phyloP scores from a whole-genome alignment of 2,888 invertebrate species.

The Leptinotarsa tumamoca region DNA sequence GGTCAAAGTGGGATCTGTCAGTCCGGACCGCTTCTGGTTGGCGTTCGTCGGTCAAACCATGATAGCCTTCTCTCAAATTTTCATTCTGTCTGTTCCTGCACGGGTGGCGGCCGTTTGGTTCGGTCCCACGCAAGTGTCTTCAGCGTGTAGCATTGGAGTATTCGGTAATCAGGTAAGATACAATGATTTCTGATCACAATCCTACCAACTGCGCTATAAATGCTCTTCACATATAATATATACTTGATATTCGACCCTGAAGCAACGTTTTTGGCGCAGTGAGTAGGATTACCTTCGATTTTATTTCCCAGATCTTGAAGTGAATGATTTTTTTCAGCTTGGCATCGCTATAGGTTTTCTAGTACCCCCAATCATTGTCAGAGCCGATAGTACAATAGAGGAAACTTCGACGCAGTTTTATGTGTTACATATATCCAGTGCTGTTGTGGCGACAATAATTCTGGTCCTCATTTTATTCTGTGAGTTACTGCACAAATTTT shows the following conservation, averaged over 20 bases:
- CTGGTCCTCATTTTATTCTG: conserved; percentile 86
- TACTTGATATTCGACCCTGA: not conserved
- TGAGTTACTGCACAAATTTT: conserved; percentile 72
- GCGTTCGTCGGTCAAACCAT: conserved; percentile 91
- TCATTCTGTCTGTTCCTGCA: conserved; percentile 93
- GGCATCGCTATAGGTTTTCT: conserved; percentile 94
- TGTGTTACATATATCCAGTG: conserved; percentile 88
- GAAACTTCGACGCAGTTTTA: conserved; percentile 79
- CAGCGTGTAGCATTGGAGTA: conserved; percentile 97
- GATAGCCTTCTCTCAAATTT: conserved; percentile 89
- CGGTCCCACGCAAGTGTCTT: conserved; percentile 94
- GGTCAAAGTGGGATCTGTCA: conserved; percentile 90
- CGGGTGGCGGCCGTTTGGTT: conserved; percentile 97
- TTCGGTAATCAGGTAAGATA: conserved; percentile 97
- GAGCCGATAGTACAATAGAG: conserved; percentile 71
- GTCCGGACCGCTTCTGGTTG: conserved; percentile 87
- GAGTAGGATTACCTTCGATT: not conserved
- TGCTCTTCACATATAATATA: no score
- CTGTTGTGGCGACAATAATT: conserved; percentile 83
- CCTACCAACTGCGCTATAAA: not conserved
- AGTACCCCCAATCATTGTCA: conserved; percentile 74
- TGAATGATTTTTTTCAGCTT: conserved; percentile 72
- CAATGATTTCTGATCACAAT: not conserved
- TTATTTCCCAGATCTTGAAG: no score
- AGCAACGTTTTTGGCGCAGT: not conserved